phyloP scores from a whole-genome alignment of 1,140 invertebrate genomes.

The Cydia amplana region DNA sequence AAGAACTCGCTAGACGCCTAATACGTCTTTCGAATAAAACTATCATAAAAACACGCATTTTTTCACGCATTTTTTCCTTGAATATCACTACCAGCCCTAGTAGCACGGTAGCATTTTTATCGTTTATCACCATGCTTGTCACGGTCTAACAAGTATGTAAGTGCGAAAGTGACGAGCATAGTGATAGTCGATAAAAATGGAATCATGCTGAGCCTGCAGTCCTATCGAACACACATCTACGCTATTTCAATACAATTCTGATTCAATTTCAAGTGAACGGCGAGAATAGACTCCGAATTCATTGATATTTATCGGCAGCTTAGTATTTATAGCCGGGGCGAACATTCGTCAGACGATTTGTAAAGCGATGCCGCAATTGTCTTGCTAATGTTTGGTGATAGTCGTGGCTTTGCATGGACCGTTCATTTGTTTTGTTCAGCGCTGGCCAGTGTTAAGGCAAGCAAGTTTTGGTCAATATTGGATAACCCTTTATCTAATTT shows the following conservation, averaged over 20 bases:
- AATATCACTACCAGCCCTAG: too few relatives aligned
- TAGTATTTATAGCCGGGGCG: slow-evolving; percentile 23
- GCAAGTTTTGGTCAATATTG: not conserved
- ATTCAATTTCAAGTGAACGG: not conserved
- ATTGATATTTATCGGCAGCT: slow-evolving; percentile 33
- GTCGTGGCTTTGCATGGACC: not conserved
- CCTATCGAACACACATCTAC: too few relatives aligned
- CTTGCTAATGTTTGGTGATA: slow-evolving; percentile 19
- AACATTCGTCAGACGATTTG: slow-evolving; percentile 45
- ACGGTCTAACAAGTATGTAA: too few relatives aligned
- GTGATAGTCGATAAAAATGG: too few relatives aligned
- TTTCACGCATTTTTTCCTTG: too few relatives aligned
- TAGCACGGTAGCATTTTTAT: too few relatives aligned
- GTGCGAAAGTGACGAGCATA: too few relatives aligned
- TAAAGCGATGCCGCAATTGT: slow-evolving; percentile 1
- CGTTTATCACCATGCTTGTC: too few relatives aligned
- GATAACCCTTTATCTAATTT: too few relatives aligned
- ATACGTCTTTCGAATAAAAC: not conserved
- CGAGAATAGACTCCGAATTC: slow-evolving; percentile 10
- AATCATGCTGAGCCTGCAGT: too few relatives aligned
- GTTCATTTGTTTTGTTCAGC: not conserved
- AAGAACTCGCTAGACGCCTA: not conserved
- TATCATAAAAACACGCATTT: too few relatives aligned
- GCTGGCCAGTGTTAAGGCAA: not conserved
- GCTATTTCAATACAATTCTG: not conserved